Percentiles rank a stretch among this genome's conserved stretches.
Evolutionary conservation across 2,888 invertebrate genomes (phyloP).

Genomic region (Mythimna albipuncta): DNA sequence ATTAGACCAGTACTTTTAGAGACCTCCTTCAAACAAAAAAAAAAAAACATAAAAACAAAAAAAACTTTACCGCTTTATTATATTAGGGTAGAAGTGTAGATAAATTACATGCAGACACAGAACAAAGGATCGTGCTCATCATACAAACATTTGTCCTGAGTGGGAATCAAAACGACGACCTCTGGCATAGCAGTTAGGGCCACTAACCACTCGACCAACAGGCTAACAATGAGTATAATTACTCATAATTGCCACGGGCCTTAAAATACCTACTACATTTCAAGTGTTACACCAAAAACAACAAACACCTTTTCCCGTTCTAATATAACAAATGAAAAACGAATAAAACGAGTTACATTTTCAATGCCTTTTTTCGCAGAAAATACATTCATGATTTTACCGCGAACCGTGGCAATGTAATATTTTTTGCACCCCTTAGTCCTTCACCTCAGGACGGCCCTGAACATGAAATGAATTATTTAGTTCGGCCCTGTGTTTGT

Average conservation of each 20-base stretch:
- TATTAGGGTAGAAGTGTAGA: no score
- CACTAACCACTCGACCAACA: no score
- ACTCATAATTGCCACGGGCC: neutral
- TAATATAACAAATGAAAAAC: slow-evolving; percentile 36
- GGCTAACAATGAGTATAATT: neutral
- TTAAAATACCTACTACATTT: neutral
- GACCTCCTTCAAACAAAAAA: no score
- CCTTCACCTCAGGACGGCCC: slow-evolving; percentile 57
- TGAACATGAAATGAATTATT: slow-evolving; percentile 69
- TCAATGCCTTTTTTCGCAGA: slow-evolving; percentile 34
- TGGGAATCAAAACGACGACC: no score
- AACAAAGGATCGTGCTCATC: no score
- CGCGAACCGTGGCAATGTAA: slow-evolving; percentile 37
- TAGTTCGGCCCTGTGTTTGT: slow-evolving; percentile 56
- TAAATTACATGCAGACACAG: no score
- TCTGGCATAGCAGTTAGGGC: no score
- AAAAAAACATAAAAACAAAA: no score
- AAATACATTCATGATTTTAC: slow-evolving; percentile 57
- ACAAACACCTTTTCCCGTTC: slow-evolving; percentile 10
- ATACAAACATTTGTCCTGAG: no score
- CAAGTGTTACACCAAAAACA: slow-evolving; percentile 1
- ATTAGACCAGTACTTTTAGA: no score
- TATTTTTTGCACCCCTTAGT: slow-evolving; percentile 57
- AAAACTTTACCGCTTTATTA: no score
- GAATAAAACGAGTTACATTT: slow-evolving; percentile 32